Conservation (phyloP, 2,888 invertebrate species). For the Asteroscopus sphinx region DNA sequence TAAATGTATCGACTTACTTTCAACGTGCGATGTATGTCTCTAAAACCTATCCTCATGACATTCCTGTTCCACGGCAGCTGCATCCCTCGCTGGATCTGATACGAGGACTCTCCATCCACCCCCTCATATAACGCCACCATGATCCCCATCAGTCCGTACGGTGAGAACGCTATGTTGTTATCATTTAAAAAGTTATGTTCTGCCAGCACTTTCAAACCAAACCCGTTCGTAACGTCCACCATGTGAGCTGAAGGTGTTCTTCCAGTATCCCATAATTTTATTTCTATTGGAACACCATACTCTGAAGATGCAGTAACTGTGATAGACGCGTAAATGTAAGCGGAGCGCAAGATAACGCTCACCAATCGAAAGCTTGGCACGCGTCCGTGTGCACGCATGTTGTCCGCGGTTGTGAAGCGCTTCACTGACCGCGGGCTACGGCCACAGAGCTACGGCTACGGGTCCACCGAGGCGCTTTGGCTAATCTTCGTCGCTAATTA, state of each 20-base stretch:
- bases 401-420: constrained; percentile 79
- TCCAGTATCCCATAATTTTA: constrained; percentile 83
- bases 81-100: constrained; percentile 92
- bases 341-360: constrained; percentile 50
- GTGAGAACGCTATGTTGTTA: constrained; percentile 95
- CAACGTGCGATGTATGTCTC: constrained; percentile 95
- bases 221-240: constrained; percentile 94
- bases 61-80: constrained; percentile 93
- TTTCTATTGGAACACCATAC: constrained; percentile 82
- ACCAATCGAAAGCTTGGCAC: constrained; percentile 54
- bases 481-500: constrained; percentile 82
- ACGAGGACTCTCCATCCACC: constrained; percentile 92
- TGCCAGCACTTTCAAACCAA: constrained; percentile 92
- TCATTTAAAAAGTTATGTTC: constrained; percentile 93
- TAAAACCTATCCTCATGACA: constrained; percentile 93
- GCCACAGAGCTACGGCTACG: constrained; percentile 48
- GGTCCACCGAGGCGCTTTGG: constrained; percentile 63
- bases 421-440: constrained; percentile 70
- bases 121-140: constrained; percentile 95
- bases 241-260: constrained; percentile 92
- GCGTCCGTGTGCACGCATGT: constrained; percentile 80
- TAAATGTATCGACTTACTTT: constrained; percentile 90
- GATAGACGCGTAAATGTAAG: constrained; percentile 64
- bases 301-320: constrained; percentile 61
- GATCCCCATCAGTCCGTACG: constrained; percentile 95